A percentile compares a stretch with the other conserved stretches of the same genome.
Conservation (phyloP, 1,140 invertebrate genomes). For the Drosophila auraria region DNA sequence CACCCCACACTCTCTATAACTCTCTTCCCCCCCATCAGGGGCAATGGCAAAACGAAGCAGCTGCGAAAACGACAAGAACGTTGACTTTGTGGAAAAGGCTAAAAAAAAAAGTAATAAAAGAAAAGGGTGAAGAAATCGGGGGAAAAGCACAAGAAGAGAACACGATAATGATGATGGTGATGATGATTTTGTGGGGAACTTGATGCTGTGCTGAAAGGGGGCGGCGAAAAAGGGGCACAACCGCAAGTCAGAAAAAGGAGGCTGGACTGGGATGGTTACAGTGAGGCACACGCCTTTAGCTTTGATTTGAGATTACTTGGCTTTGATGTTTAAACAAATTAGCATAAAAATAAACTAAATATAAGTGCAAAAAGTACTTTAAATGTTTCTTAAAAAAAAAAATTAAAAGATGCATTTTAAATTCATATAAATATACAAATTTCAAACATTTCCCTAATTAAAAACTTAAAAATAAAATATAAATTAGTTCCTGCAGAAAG, state of each 20-base stretch:
- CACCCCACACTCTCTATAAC: background rate
- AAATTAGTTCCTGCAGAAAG: background rate
- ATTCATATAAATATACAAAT: background rate
- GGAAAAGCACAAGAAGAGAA: constrained; percentile 48
- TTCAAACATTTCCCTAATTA: background rate
- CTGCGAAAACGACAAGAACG: constrained; percentile 78
- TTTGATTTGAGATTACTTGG: constrained; percentile 25
- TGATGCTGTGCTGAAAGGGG: constrained; percentile 46
- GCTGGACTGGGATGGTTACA: constrained; percentile 27
- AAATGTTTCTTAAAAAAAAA: background rate
- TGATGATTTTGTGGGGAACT: constrained; percentile 62
- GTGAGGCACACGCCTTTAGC: constrained; percentile 34
- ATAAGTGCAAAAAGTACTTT: background rate
- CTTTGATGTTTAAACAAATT: background rate
- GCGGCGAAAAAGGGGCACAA: constrained; percentile 12
- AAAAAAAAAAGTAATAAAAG: constrained; percentile 51
- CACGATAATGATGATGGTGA: constrained; percentile 33
- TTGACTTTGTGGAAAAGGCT: constrained; percentile 79
- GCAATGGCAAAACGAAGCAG: constrained; percentile 60
- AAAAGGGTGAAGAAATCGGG: constrained; percentile 29
- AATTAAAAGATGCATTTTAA: background rate
- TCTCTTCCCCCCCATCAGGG: background rate
- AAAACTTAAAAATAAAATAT: background rate
- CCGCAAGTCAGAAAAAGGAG: constrained; percentile 44
- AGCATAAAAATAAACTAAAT: constrained; percentile 14